These are phyloP conservation scores for Acestrorhynchus altus DNA, from an alignment of 2,797 vertebrate species.

Conservation along the genomic window DNA sequence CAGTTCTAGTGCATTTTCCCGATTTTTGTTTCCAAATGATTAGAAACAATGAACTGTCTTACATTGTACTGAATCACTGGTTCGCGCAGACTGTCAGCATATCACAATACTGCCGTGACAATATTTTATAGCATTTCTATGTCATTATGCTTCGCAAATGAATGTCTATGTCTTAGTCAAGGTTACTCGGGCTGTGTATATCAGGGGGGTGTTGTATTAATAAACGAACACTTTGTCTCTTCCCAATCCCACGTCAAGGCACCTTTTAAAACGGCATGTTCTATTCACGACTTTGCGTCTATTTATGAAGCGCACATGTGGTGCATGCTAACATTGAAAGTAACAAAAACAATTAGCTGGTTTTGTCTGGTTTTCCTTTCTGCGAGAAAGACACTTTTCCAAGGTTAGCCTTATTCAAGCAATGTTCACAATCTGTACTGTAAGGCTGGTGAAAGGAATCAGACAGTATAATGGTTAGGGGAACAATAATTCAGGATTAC, in stretches of 20 bases:
- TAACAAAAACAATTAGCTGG: constrained; percentile 40
- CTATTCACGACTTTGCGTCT: constrained; percentile 24
- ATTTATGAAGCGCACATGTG: neutral
- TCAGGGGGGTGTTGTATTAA: neutral
- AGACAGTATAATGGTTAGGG: constrained; percentile 24
- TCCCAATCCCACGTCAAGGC: constrained; percentile 20
- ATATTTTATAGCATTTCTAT: neutral
- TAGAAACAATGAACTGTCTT: neutral
- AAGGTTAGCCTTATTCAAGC: constrained; percentile 35
- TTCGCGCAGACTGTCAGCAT: neutral
- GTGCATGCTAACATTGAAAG: constrained; percentile 16
- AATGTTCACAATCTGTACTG: constrained; percentile 28
- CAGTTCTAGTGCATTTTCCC: neutral
- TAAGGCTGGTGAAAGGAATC: constrained; percentile 24
- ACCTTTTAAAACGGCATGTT: constrained; percentile 10
- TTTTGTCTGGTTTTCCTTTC: constrained; percentile 40
- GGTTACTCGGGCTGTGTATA: constrained; percentile 2
- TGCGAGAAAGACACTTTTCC: constrained; percentile 31
- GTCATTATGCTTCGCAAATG: constrained; percentile 5
- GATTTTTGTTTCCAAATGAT: no score
- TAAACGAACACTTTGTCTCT: constrained; percentile 21
- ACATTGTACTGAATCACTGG: neutral
- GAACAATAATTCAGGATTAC: constrained; percentile 31
- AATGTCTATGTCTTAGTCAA: constrained; percentile 13
- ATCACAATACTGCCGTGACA: neutral